Evolutionary conservation across 2,797 vertebrate species (phyloP), one percentile per base, ranked within the genome.

Genomic region (Cossypha heuglini): DNA sequence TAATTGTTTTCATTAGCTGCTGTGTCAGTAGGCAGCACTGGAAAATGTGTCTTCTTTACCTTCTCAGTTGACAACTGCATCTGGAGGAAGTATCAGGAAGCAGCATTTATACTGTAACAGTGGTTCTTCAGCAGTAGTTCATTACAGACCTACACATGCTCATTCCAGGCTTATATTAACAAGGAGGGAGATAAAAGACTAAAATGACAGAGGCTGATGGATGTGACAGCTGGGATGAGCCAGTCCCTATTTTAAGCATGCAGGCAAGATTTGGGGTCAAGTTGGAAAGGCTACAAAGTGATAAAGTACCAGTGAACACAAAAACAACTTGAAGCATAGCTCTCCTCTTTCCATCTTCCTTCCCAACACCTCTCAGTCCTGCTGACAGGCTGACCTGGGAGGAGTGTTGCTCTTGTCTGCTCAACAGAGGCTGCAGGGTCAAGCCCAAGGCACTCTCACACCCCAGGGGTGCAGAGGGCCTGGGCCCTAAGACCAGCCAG

Each of bases 151-250:
- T 64, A 88, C 77, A 68, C 8, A 9, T 76, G 92, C 79, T 90
- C 85, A 68, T 96, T 94, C 86, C 68, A 78, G 63, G 79, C 62
- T 91, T 84, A 22, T 86, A 91, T 87, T 80, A 96, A 96, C 42
- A 72, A 93, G 86, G 61, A 92, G 61, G 42, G 51, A 94, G 75
- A 90, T 90, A 93, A 96, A 94, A 71, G 62, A 80, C 54, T 90
- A 59, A 81, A 77, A 88, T 92, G 92, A 88, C 68, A 89, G 91
- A 83, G 29, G 61, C 51, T 97, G 96, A 97, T 82, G 81, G 89
- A 94, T 95, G 88, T 92, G 90, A 83, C 97, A 97, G 90, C 96
- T 97, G 96, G 80, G 91, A 93, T 96, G 94, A 96, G 57, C 43
- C 61, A 87, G 73, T 71, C 52, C 49, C 95, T 97, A 97, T 97